A percentile compares a stretch with the other conserved stretches of the same genome.
These are phyloP conservation scores for Paramormyrops kingsleyae DNA, from an alignment of 2,113 vertebrate species.

Conservation along the genomic window DNA sequence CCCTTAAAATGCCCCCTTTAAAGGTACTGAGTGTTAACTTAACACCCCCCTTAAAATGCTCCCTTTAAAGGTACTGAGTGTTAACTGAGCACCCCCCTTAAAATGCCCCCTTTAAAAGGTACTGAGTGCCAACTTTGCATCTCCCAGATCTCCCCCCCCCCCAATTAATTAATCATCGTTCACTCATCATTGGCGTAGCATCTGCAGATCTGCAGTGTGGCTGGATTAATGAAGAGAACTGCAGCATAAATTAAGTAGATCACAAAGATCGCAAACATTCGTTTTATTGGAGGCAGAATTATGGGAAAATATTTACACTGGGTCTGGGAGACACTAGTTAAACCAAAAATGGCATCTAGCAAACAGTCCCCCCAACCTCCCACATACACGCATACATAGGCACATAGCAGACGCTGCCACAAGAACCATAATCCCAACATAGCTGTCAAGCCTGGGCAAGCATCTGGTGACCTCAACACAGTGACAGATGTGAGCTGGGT, in stretches of 20 bases:
- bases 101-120: too few species aligned
- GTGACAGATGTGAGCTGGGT: not conserved
- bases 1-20: not conserved
- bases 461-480: not conserved
- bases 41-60: too few species aligned
- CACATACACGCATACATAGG: not conserved
- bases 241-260: not conserved
- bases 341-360: not conserved
- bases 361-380: not conserved
- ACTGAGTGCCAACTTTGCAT: not conserved
- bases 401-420: not conserved
- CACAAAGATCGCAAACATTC: not conserved
- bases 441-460: not conserved
- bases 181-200: not conserved
- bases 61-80: too few species aligned
- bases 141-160: too few species aligned
- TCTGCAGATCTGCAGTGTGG: not conserved
- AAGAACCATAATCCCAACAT: not conserved
- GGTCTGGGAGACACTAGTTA: slow-evolving; percentile 17
- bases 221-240: not conserved
- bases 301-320: slow-evolving; percentile 23
- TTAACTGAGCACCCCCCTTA: too few species aligned
- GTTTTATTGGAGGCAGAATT: not conserved
- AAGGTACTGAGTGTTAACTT: not conserved
- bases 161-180: not conserved